A percentile compares a stretch with the other conserved stretches of the same genome.
phyloP scores from a whole-genome alignment of 1,140 invertebrate species.

The Mesaphorura yosii region DNA sequence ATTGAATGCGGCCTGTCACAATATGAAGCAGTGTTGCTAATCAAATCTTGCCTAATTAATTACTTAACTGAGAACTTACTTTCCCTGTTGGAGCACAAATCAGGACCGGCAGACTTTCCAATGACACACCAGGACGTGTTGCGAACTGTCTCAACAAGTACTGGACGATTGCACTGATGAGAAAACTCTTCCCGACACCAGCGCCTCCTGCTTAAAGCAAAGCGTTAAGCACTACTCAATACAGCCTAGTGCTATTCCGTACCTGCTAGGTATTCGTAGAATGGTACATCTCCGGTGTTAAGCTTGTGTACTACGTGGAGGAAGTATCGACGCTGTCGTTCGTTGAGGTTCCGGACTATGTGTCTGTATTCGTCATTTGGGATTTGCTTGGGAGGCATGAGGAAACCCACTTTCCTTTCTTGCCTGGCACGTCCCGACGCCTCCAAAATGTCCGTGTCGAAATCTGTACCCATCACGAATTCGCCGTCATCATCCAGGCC shows the following conservation, averaged over 20 bases:
- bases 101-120: background rate
- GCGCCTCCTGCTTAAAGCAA: too few relatives aligned
- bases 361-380: background rate
- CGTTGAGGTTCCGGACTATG: slow-evolving; percentile 3
- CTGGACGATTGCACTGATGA: slow-evolving; percentile 10
- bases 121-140: background rate
- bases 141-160: background rate
- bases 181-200: slow-evolving; percentile 13
- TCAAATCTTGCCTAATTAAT: background rate
- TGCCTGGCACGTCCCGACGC: background rate
- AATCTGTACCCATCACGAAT: background rate
- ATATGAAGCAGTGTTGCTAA: background rate
- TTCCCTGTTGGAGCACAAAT: background rate
- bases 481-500: background rate
- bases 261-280: background rate
- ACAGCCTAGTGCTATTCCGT: background rate
- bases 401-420: background rate
- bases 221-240: background rate
- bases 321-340: background rate
- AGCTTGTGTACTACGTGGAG: background rate
- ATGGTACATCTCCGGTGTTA: background rate
- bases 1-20: slow-evolving; percentile 33
- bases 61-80: background rate
- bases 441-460: background rate
- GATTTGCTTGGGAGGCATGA: background rate